Evolutionary conservation across 2,888 invertebrate species (phyloP).

Genomic region (Branchipolynoe longqiensis): DNA sequence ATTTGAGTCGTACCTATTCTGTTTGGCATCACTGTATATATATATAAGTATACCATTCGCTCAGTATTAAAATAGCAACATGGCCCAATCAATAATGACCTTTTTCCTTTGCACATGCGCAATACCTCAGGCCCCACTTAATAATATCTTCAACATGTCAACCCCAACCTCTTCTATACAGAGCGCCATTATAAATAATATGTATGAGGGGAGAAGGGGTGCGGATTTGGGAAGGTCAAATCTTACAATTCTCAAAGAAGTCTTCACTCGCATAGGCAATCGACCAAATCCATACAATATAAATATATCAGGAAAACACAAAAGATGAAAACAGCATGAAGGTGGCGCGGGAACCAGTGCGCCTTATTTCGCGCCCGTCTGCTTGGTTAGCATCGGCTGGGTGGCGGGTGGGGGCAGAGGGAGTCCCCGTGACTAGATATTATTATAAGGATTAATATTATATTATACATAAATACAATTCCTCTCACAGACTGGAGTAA

Average conservation of each 20-base stretch:
- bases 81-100: slow-evolving; percentile 28
- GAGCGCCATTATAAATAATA: too few relatives aligned
- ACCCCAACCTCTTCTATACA: not conserved
- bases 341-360: too few relatives aligned
- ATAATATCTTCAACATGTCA: not conserved
- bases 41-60: not conserved
- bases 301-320: slow-evolving; percentile 41
- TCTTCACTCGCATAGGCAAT: not conserved
- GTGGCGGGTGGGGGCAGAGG: not conserved
- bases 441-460: too few relatives aligned
- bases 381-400: slow-evolving; percentile 40
- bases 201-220: too few relatives aligned
- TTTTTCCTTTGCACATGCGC: not conserved
- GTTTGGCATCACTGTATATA: too few relatives aligned
- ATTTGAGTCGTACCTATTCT: not conserved
- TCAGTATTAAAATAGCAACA: not conserved
- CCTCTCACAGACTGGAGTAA: slow-evolving; percentile 43
- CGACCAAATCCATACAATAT: slow-evolving; percentile 18
- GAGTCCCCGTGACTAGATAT: slow-evolving; percentile 51
- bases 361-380: too few relatives aligned
- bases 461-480: slow-evolving; percentile 37
- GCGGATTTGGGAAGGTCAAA: too few relatives aligned
- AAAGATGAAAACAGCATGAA: slow-evolving; percentile 31
- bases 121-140: not conserved
- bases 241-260: too few relatives aligned